Evolutionary conservation across 23 tunicate genomes (phyloP).

Genomic region (Diplosoma virens): DNA sequence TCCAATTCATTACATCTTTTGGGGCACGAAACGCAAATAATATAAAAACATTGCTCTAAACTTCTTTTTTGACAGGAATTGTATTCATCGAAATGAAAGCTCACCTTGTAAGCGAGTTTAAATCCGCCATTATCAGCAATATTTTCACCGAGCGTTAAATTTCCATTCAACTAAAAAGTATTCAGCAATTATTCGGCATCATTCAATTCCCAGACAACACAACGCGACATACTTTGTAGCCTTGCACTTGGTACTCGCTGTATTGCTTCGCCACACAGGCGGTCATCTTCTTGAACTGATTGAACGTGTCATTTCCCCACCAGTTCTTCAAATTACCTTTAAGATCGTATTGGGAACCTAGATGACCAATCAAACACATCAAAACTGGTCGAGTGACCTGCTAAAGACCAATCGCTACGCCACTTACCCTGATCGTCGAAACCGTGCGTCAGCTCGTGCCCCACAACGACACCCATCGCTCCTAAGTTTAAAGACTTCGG

Average conservation of each 20-base stretch:
- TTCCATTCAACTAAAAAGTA: conserved; percentile 69
- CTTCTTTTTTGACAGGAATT: too few relatives aligned
- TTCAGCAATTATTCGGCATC: background rate
- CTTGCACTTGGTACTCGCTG: conserved; percentile 19
- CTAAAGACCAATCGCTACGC: background rate
- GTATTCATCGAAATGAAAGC: too few relatives aligned
- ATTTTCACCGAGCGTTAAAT: conserved; percentile 78
- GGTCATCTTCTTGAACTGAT: conserved; percentile 49
- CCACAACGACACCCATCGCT: conserved; percentile 78
- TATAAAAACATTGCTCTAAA: too few relatives aligned
- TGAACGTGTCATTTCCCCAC: conserved; percentile 60
- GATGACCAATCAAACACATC: too few relatives aligned
- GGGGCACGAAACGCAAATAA: too few relatives aligned
- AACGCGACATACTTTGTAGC: conserved; percentile 19
- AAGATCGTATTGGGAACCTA: conserved; percentile 66
- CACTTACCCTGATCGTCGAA: conserved; percentile 81
- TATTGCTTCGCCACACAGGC: conserved; percentile 75
- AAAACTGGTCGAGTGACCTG: background rate
- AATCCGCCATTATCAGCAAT: conserved; percentile 96
- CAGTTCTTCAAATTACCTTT: conserved; percentile 59
- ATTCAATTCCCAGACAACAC: background rate
- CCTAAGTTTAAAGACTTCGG: conserved; percentile 82
- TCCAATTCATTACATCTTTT: too few relatives aligned
- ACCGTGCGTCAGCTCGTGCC: conserved; percentile 86
- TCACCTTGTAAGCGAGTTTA: conserved; percentile 65